These are phyloP conservation scores for Polypterus bichir DNA, from an alignment of 2,113 vertebrate species.

Conservation along the genomic window DNA sequence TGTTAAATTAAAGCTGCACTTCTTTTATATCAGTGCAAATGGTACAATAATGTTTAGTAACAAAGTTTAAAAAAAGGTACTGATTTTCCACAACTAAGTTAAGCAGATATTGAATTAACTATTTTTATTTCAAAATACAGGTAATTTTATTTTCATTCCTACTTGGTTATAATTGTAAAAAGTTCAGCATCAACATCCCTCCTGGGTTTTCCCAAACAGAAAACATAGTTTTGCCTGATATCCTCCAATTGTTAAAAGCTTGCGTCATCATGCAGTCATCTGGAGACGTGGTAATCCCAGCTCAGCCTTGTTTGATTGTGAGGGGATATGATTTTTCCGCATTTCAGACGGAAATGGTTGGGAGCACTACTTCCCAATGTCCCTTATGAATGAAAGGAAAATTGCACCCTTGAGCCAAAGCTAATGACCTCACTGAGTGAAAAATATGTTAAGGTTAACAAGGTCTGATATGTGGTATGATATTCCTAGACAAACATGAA, in stretches of 20 bases:
- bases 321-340: slow-evolving; percentile 79
- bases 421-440: slow-evolving; percentile 74
- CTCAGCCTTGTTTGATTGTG: slow-evolving; percentile 64
- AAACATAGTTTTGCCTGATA: slow-evolving; percentile 75
- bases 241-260: slow-evolving; percentile 93
- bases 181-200: slow-evolving; percentile 20
- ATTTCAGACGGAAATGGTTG: slow-evolving; percentile 81
- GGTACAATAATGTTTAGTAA: no score
- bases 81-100: no score
- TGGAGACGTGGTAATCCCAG: slow-evolving; percentile 54
- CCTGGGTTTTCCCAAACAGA: slow-evolving; percentile 62
- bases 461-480: slow-evolving; percentile 47
- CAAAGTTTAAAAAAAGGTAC: no score
- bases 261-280: slow-evolving; percentile 72
- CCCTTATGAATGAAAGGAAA: slow-evolving; percentile 81
- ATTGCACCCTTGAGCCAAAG: slow-evolving; percentile 69
- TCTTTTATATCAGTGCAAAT: no score
- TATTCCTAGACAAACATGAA: no score
- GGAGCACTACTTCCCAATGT: slow-evolving; percentile 84
- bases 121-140: no score
- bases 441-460: slow-evolving; percentile 88
- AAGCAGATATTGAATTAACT: no score
- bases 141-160: no score
- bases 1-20: no score
- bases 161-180: no score